phyloP scores from a whole-genome alignment of 1,140 invertebrate species.

The Pentalonia nigronervosa region DNA sequence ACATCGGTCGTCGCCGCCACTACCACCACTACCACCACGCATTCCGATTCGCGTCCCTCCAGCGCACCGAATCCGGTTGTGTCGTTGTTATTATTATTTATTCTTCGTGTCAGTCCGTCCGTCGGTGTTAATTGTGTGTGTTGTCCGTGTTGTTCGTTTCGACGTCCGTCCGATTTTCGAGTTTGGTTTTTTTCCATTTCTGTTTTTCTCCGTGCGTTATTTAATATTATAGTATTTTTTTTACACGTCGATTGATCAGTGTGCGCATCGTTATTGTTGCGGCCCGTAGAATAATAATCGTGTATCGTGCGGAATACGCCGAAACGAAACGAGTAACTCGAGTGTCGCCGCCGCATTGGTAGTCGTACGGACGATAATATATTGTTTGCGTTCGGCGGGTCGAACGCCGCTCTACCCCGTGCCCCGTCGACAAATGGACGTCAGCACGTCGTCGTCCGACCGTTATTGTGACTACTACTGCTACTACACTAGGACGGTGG shows the following conservation, averaged over 20 bases:
- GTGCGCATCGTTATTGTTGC: neutral
- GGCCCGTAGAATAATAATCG: neutral
- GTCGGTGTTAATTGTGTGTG: neutral
- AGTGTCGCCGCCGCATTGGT: neutral
- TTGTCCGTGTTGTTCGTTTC: neutral
- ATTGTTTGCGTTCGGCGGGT: neutral
- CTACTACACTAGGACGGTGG: neutral
- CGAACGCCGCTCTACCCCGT: neutral
- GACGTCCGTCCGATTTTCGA: neutral
- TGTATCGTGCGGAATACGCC: neutral
- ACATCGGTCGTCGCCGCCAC: conserved; percentile 42
- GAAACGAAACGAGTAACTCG: too few relatives aligned
- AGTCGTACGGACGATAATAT: neutral
- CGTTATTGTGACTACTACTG: neutral
- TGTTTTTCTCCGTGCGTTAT: neutral
- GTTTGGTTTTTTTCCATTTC: neutral
- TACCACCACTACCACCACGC: neutral
- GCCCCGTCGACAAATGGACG: conserved; percentile 22
- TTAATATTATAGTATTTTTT: neutral
- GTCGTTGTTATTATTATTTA: conserved; percentile 7
- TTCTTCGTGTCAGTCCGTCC: conserved; percentile 8
- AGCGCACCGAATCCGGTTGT: conserved; percentile 49
- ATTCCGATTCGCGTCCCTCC: conserved; percentile 51
- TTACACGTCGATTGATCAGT: neutral
- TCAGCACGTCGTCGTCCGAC: neutral